phyloP scores from a whole-genome alignment of 2,113 vertebrate species.

The Oreocharis arfaki region DNA sequence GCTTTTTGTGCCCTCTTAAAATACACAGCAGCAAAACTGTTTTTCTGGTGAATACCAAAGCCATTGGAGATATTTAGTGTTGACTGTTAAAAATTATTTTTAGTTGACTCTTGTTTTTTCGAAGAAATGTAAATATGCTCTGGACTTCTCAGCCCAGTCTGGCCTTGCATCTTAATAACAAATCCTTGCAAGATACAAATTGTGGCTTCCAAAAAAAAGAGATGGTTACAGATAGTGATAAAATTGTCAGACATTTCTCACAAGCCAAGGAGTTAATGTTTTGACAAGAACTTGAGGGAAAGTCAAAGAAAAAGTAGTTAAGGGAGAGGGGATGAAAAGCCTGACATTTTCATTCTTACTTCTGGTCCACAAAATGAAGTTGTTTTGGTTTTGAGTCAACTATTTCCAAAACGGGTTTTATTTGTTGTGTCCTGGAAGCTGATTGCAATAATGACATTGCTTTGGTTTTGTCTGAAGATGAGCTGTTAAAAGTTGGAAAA shows the following conservation, averaged over 20 bases:
- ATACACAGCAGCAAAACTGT: neutral
- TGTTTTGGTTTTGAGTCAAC: neutral
- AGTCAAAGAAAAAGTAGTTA: neutral
- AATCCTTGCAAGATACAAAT: neutral
- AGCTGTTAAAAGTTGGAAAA: neutral
- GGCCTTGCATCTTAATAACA: neutral
- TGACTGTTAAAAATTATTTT: neutral
- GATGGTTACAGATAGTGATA: neutral
- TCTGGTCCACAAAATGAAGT: neutral
- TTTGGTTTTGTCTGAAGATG: neutral
- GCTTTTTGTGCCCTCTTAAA: neutral
- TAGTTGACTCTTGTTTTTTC: neutral
- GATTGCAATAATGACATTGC: neutral
- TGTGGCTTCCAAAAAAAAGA: neutral
- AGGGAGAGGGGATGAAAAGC: neutral
- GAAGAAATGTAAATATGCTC: neutral
- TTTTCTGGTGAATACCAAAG: neutral
- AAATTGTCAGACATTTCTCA: neutral
- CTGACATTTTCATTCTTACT: neutral
- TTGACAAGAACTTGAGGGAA: neutral
- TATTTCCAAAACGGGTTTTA: neutral
- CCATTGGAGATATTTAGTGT: neutral
- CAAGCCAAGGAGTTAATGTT: neutral
- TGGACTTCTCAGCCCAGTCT: neutral
- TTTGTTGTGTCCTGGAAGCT: neutral